Evolutionary conservation across 2,797 vertebrate species (phyloP).

Genomic region (Sciurus carolinensis): DNA sequence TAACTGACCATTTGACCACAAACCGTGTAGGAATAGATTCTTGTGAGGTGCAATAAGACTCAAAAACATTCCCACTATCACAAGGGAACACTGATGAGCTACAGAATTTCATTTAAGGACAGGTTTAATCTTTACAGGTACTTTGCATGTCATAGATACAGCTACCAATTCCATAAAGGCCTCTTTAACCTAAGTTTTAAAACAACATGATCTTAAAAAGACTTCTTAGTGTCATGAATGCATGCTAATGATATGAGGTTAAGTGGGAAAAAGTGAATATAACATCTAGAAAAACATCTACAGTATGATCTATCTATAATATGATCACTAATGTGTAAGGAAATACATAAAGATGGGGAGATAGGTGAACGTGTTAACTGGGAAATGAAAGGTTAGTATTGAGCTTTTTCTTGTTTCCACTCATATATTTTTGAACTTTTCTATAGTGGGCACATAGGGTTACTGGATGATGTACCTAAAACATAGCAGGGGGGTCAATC

Average conservation of each 20-base stretch:
- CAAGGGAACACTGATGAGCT: background rate
- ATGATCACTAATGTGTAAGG: background rate
- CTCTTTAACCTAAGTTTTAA: conserved; percentile 6
- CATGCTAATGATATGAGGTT: background rate
- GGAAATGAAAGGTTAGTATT: background rate
- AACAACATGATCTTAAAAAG: conserved; percentile 2
- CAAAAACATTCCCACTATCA: conserved; percentile 7
- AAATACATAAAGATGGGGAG: background rate
- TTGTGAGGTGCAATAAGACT: background rate
- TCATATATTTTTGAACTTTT: background rate
- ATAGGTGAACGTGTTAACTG: background rate
- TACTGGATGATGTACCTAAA: background rate
- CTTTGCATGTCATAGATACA: background rate
- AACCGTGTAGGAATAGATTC: background rate
- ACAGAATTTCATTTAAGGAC: background rate
- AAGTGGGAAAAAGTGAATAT: background rate
- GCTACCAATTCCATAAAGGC: background rate
- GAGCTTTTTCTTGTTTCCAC: background rate
- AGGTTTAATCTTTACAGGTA: conserved; percentile 46
- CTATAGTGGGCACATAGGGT: background rate
- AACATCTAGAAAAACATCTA: background rate
- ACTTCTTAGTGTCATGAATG: conserved; percentile 25
- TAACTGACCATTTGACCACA: background rate
- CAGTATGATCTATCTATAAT: background rate
- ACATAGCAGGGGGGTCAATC: background rate